A percentile compares a stretch with the other conserved stretches of the same genome.
phyloP scores from a whole-genome alignment of 2,797 vertebrate genomes.

The Crenichthys baileyi region DNA sequence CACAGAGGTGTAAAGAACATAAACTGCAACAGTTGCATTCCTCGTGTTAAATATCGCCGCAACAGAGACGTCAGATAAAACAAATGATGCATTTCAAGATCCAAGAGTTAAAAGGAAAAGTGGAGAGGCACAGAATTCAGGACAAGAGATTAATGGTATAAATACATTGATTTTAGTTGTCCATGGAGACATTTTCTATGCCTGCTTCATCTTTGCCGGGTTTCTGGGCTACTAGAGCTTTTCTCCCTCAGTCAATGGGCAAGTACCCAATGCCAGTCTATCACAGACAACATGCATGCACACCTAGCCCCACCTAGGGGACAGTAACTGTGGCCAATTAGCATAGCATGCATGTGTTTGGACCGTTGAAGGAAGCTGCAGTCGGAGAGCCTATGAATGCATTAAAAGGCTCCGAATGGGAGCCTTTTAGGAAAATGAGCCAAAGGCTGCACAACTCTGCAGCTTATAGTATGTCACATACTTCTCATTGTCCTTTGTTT shows the following conservation, averaged over 20 bases:
- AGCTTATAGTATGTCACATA: not conserved
- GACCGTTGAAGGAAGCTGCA: not conserved
- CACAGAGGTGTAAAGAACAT: not conserved
- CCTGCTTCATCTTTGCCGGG: too few species aligned
- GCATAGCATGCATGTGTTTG: not conserved
- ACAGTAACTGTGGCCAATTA: not conserved
- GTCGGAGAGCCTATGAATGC: too few species aligned
- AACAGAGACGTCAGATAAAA: not conserved
- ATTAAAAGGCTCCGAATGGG: not conserved
- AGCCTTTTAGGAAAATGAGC: not conserved
- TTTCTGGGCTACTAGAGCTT: too few species aligned
- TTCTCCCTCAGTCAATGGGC: not conserved
- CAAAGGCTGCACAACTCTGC: not conserved
- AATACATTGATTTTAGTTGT: not conserved
- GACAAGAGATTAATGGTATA: not conserved
- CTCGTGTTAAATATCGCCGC: not conserved
- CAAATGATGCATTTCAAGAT: not conserved
- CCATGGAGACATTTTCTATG: not conserved
- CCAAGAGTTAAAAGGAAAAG: too few species aligned
- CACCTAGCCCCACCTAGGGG: not conserved
- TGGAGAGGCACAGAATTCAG: too few species aligned
- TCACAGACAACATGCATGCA: not conserved
- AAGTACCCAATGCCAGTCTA: not conserved
- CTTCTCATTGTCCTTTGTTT: not conserved
- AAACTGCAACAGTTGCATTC: not conserved